Percentiles rank a stretch among this genome's conserved stretches.
Conservation (phyloP, 2,888 invertebrate species). For the Linnaemya vulpina region DNA sequence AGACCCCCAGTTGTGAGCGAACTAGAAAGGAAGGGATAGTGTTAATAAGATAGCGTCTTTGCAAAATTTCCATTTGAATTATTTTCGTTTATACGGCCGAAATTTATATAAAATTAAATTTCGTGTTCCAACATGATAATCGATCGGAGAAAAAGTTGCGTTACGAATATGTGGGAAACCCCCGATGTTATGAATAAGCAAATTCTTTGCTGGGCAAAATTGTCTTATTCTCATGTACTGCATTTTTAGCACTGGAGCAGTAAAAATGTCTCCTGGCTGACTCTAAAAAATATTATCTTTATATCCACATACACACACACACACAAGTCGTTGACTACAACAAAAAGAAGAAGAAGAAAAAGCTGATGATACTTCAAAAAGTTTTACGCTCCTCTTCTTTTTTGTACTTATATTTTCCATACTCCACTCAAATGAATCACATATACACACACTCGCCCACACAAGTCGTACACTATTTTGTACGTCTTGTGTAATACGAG, state of each 20-base stretch:
- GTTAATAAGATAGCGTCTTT: too few species aligned
- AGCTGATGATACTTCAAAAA: slow-evolving; percentile 36
- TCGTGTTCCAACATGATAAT: too few species aligned
- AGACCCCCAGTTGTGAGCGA: too few species aligned
- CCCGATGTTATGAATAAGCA: too few species aligned
- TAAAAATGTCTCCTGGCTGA: neutral
- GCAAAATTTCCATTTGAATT: too few species aligned
- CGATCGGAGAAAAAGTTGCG: too few species aligned
- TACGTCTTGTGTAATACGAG: neutral
- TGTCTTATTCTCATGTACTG: too few species aligned
- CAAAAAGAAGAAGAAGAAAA: neutral
- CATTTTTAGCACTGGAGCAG: neutral
- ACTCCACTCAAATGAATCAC: slow-evolving; percentile 32
- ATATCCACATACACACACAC: neutral
- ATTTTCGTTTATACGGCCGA: too few species aligned
- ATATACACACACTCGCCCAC: slow-evolving; percentile 22
- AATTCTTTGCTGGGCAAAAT: too few species aligned
- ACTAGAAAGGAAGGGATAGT: too few species aligned
- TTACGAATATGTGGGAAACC: too few species aligned
- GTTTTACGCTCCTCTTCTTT: slow-evolving; percentile 3
- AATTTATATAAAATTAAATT: too few species aligned
- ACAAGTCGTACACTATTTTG: slow-evolving; percentile 39
- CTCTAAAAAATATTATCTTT: neutral
- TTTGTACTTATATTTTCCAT: slow-evolving; percentile 6
- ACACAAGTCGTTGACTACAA: slow-evolving; percentile 4